These are phyloP conservation scores for Hipparchia semele DNA, from an alignment of 2,888 invertebrate species.

Conservation along the genomic window DNA sequence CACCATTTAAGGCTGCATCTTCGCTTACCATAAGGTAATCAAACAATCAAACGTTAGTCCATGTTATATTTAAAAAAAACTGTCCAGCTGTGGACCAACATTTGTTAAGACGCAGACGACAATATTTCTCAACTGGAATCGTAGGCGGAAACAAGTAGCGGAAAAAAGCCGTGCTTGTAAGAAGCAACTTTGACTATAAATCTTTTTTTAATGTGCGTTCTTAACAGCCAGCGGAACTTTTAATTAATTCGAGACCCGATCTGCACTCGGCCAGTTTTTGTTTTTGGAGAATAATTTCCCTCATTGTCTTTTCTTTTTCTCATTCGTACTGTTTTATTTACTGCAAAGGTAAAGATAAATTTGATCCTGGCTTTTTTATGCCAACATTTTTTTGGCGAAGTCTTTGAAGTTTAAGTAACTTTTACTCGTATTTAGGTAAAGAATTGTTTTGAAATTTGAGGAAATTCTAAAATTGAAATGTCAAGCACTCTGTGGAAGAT, in stretches of 20 bases:
- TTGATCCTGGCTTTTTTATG: not conserved
- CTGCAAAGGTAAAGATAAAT: not conserved
- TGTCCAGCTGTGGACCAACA: no score
- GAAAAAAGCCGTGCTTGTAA: constrained; percentile 19
- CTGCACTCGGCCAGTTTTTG: constrained; percentile 30
- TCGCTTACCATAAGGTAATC: no score
- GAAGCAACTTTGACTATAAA: constrained; percentile 34
- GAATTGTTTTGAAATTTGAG: no score
- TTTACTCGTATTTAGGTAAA: no score
- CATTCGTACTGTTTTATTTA: constrained; percentile 4
- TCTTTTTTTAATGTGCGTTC: constrained; percentile 38
- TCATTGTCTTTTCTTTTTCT: constrained; percentile 11
- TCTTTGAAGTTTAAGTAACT: no score
- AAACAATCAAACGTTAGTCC: no score
- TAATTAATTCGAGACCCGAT: constrained; percentile 37
- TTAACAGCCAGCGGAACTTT: constrained; percentile 36
- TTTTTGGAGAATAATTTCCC: constrained; percentile 27
- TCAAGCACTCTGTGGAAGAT: no score
- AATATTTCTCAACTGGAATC: constrained; percentile 4
- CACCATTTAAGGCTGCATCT: no score
- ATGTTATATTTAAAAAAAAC: no score
- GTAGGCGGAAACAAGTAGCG: constrained; percentile 12
- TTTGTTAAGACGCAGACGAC: not conserved
- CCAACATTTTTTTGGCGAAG: no score
- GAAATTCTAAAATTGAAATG: no score